A percentile compares a stretch with the other conserved stretches of the same genome.
phyloP scores from a whole-genome alignment of 2,797 vertebrate species.

The Pristis pectinata region DNA sequence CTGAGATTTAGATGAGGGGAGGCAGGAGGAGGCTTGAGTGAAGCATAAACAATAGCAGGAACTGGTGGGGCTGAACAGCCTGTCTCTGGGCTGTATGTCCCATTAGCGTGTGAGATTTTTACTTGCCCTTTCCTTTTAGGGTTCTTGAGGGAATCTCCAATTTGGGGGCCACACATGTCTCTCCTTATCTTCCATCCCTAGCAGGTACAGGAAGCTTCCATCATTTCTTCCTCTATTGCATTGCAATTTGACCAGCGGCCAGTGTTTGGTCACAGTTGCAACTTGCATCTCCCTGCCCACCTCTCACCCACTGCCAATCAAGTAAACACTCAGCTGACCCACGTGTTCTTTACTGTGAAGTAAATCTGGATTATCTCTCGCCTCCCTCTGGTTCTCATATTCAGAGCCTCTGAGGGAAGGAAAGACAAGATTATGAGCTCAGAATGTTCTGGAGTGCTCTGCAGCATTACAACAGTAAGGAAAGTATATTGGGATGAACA shows the following conservation, averaged over 20 bases:
- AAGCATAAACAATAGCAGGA: too few species aligned
- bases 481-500: too few species aligned
- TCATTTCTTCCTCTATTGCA: background rate
- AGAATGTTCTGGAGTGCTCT: background rate
- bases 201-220: background rate
- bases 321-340: background rate
- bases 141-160: background rate
- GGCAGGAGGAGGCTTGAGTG: too few species aligned
- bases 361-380: background rate
- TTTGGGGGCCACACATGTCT: background rate
- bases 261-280: background rate
- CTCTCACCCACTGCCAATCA: too few species aligned
- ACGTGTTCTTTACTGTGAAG: background rate
- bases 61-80: too few species aligned
- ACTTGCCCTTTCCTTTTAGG: too few species aligned
- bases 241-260: background rate
- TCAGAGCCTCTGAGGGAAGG: background rate
- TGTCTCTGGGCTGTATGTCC: too few species aligned
- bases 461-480: background rate
- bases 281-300: background rate
- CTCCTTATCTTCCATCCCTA: background rate
- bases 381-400: background rate
- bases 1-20: too few species aligned
- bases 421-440: background rate
- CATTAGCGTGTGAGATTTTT: too few species aligned